Conservation (phyloP, 2,113 vertebrate species). For the Talpa occidentalis region DNA sequence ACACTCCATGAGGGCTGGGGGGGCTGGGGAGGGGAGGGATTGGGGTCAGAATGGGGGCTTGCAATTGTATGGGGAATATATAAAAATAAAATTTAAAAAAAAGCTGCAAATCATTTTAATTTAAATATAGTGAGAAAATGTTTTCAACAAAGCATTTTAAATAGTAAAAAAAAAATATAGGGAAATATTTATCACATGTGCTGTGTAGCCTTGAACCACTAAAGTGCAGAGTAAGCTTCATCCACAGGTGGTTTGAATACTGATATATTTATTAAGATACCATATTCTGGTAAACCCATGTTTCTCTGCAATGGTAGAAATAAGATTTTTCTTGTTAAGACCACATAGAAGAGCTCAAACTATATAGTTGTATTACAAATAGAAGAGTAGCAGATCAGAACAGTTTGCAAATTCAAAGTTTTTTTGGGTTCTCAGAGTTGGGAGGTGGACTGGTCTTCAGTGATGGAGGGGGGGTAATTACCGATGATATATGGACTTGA, state of each 20-base stretch:
- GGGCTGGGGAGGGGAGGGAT: too few species aligned
- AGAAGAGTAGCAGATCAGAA: neutral
- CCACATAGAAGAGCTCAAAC: neutral
- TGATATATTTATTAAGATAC: neutral
- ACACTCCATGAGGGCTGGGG: too few species aligned
- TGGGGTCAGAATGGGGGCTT: too few species aligned
- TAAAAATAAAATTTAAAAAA: too few species aligned
- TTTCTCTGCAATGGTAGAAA: conserved; percentile 30
- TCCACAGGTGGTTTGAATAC: neutral
- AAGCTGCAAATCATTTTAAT: too few species aligned
- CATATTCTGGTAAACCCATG: neutral
- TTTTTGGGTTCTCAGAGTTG: conserved; percentile 6
- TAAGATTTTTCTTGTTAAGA: neutral
- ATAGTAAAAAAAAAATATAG: neutral
- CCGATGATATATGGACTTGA: neutral
- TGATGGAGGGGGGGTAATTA: neutral
- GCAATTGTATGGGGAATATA: too few species aligned
- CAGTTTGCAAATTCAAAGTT: neutral
- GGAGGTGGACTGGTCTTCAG: neutral
- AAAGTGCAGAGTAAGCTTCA: conserved; percentile 8
- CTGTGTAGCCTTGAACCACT: neutral
- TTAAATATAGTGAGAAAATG: too few species aligned
- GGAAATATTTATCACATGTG: neutral
- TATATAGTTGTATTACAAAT: neutral
- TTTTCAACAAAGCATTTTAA: too few species aligned